These are phyloP conservation scores for Macrosteles quadrilineatus DNA, from an alignment of 1,140 invertebrate genomes.

Conservation along the genomic window DNA sequence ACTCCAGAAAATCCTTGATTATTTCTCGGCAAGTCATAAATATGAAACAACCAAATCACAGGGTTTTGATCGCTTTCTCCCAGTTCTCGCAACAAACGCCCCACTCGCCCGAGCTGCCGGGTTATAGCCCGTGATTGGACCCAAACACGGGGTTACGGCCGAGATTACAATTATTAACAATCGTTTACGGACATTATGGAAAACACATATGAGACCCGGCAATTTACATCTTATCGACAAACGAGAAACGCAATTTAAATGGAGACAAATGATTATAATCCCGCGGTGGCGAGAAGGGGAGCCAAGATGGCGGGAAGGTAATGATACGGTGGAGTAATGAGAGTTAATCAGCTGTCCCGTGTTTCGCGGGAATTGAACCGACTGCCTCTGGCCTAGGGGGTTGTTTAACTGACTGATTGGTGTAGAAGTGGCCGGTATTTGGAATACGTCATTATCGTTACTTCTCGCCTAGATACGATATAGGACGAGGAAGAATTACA, in stretches of 20 bases:
- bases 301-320: constrained; percentile 22
- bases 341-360: constrained; percentile 6
- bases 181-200: constrained; percentile 24
- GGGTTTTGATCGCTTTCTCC: too few species aligned
- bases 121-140: not conserved
- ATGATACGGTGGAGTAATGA: constrained; percentile 8
- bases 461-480: too few species aligned
- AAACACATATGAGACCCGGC: constrained; percentile 22
- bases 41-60: too few species aligned
- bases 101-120: too few species aligned
- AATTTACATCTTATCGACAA: constrained; percentile 30
- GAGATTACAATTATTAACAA: constrained; percentile 6
- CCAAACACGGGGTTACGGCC: not conserved
- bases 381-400: too few species aligned
- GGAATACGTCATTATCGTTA: too few species aligned
- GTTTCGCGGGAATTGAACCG: not conserved
- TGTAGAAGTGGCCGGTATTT: too few species aligned
- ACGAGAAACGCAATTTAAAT: constrained; percentile 29
- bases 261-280: constrained; percentile 30
- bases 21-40: too few species aligned
- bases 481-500: too few species aligned
- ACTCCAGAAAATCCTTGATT: too few species aligned
- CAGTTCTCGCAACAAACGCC: too few species aligned
- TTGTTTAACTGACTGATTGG: too few species aligned
- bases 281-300: not conserved